A percentile compares a stretch with the other conserved stretches of the same genome.
These are phyloP conservation scores for Lasiurus borealis DNA, from an alignment of 2,113 vertebrate genomes.

Conservation along the genomic window DNA sequence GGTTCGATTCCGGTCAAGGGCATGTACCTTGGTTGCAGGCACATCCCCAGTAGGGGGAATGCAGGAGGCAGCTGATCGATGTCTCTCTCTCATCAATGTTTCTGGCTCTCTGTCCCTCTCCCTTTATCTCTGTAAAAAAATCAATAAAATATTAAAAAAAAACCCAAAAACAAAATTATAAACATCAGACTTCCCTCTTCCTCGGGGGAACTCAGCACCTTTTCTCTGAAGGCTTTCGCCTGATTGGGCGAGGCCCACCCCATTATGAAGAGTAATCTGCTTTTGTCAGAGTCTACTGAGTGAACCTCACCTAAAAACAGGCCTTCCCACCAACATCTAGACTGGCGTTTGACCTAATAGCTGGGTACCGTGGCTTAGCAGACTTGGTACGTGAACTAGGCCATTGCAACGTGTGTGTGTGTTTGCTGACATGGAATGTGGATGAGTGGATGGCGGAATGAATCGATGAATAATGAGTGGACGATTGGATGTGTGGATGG, in stretches of 20 bases:
- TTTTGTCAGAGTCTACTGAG: background rate
- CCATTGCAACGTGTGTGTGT: background rate
- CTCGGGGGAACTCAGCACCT: background rate
- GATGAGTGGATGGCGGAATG: background rate
- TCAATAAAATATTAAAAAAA: too few relatives aligned
- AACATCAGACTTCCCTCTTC: background rate
- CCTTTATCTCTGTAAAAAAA: too few relatives aligned
- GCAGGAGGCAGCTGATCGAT: too few relatives aligned
- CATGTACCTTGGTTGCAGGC: too few relatives aligned
- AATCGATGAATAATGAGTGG: background rate
- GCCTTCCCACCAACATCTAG: background rate
- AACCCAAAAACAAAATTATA: too few relatives aligned
- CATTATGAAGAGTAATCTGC: background rate
- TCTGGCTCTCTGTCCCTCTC: too few relatives aligned
- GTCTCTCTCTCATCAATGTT: too few relatives aligned
- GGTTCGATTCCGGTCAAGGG: too few relatives aligned
- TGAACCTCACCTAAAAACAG: background rate
- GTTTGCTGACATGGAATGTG: background rate
- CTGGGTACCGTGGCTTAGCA: background rate
- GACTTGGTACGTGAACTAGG: background rate
- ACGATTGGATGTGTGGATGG: background rate
- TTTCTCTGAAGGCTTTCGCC: background rate
- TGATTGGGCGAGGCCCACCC: background rate
- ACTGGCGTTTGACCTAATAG: background rate
- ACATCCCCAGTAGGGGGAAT: too few relatives aligned